A percentile compares a stretch with the other conserved stretches of the same genome.
Conservation (phyloP, 2,113 vertebrate species). For the Myrmecophaga tridactyla region DNA sequence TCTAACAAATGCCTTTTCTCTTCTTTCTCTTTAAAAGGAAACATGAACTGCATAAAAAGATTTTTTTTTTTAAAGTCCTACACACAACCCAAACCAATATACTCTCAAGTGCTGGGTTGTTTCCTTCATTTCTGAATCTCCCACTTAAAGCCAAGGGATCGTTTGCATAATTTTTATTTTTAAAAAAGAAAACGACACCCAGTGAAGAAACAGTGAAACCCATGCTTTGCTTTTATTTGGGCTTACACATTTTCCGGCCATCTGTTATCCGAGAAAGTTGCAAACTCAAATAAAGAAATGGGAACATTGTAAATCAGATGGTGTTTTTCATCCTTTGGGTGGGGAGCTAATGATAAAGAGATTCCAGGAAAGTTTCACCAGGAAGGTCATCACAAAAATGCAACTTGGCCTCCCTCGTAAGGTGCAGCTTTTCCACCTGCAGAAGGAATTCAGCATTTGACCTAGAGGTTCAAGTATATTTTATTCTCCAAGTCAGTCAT, state of each 20-base stretch:
- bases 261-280: constrained; percentile 72
- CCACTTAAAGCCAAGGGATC: constrained; percentile 47
- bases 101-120: constrained; percentile 27
- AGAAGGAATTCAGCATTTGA: constrained; percentile 63
- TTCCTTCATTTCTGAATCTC: constrained; percentile 42
- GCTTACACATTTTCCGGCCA: constrained; percentile 77
- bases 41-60: too few relatives aligned
- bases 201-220: constrained; percentile 31
- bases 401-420: constrained; percentile 14
- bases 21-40: constrained; percentile 70
- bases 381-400: constrained; percentile 49
- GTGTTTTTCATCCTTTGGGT: constrained; percentile 66
- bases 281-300: constrained; percentile 70
- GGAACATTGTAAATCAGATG: constrained; percentile 57
- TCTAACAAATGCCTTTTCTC: constrained; percentile 56
- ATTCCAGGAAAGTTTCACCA: constrained; percentile 64
- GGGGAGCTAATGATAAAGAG: constrained; percentile 60
- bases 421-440: constrained; percentile 63
- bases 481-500: constrained; percentile 23
- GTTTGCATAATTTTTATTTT: constrained; percentile 75
- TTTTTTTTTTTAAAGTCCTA: too few relatives aligned
- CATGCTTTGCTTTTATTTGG: constrained; percentile 75
- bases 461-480: constrained; percentile 31
- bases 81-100: constrained; percentile 41
- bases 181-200: constrained; percentile 56